Base-by-base conservation (phyloP, 2,797 vertebrate genomes). In the Adelosebastes latens region DNA sequence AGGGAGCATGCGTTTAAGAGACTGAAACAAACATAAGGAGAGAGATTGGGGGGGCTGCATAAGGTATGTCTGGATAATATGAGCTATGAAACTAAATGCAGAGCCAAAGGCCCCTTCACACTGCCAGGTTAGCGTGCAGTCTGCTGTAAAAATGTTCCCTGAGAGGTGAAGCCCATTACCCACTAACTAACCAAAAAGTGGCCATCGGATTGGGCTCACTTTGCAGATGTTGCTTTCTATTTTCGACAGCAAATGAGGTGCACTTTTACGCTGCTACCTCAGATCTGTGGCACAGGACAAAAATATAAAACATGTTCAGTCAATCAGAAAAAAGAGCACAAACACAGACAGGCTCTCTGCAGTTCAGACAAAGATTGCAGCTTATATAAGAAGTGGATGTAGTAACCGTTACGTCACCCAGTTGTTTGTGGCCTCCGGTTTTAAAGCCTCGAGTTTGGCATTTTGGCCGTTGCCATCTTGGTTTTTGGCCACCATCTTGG, bases 141-240 rank as follows among this genome's bases (percentile, higher is more conserved):
- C 72, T 73, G 83, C 81, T 86, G 86, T 72, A 87, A 75, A 88
- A 93, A 87, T 83, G 76, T 79, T 85, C 70, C 72, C 67, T 71
- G 73, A 87, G 80, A 87, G 84, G 84, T 87, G 85, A 87, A 89
- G 65, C 79, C 91, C 88, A 94, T 93, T 93, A 94, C 88, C 87
- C 66, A 83, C 84, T 79, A 87, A 91, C 87, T 81, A 90, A 77
- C 80, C 76, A 84, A 89, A 91, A 84, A 80, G 90, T 83, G 92
- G 80, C 80, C 82, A 88, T 70, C 63, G 60, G 64, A 80, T 75
- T 62, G 60, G 76, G 72, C 87, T 84, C 84, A 80, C 84, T 89
- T 91, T 85, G 76, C 88, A 88, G 82, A 87, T 88, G 88, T 76
- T 87, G 68, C 72, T 32, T 72, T 90, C 85, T 87, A 85, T 92